Percentiles rank a stretch among this genome's conserved stretches.
Conservation (phyloP, 2,797 vertebrate genomes). For the Protosalanx chinensis region DNA sequence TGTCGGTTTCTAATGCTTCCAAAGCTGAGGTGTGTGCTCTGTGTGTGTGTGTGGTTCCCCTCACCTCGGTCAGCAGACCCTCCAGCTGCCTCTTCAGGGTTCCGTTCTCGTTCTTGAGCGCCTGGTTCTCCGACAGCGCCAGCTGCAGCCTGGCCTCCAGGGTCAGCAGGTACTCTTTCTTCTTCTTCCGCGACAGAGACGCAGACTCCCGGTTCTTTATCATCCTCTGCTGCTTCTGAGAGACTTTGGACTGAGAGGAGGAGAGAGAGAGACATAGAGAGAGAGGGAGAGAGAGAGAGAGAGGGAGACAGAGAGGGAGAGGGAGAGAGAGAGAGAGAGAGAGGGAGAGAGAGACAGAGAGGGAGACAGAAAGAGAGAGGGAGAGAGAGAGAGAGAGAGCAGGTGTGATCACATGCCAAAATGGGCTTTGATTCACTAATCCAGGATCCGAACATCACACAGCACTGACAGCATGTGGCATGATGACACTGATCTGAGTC, state of each 20-base stretch:
- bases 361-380: background rate
- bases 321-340: background rate
- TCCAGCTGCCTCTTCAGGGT: conserved; percentile 87
- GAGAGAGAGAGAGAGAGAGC: no score
- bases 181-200: conserved; percentile 91
- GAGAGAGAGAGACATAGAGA: background rate
- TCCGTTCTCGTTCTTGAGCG: conserved; percentile 88
- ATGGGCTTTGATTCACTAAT: no score
- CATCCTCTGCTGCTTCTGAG: conserved; percentile 91
- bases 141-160: conserved; percentile 84
- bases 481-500: background rate
- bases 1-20: background rate
- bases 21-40: background rate
- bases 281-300: background rate
- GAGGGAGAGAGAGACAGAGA: no score
- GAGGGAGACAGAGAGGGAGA: no score
- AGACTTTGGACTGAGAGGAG: conserved; percentile 73
- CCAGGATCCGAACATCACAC: no score
- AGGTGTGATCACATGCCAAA: no score
- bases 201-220: conserved; percentile 98
- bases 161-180: conserved; percentile 91
- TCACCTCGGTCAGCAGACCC: conserved; percentile 85
- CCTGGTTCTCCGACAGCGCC: conserved; percentile 86
- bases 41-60: conserved; percentile 21
- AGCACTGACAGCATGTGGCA: no score